A percentile compares a stretch with the other conserved stretches of the same genome.
Conservation (phyloP, 2,888 invertebrate species). For the Anaspis maculata region DNA sequence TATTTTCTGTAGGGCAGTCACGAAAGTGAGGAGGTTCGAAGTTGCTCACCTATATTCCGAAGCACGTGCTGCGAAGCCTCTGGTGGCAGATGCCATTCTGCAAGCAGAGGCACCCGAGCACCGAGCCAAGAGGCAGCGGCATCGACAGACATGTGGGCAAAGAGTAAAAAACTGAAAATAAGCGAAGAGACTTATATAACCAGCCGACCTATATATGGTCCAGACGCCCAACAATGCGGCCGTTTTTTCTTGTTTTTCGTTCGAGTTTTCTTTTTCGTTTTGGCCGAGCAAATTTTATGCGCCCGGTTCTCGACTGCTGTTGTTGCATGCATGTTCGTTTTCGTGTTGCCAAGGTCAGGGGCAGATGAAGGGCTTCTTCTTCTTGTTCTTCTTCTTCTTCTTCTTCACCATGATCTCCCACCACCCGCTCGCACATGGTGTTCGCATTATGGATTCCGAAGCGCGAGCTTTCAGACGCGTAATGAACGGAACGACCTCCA, state of each 20-base stretch:
- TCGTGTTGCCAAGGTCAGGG: background rate
- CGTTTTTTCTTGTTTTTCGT: background rate
- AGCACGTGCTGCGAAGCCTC: slow-evolving; percentile 31
- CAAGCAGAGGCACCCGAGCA: no score
- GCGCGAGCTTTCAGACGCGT: no score
- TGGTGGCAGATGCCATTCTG: slow-evolving; percentile 38
- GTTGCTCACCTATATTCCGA: slow-evolving; percentile 31
- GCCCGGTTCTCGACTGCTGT: background rate
- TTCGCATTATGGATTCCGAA: no score
- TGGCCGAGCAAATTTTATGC: background rate
- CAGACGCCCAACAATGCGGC: slow-evolving; percentile 22
- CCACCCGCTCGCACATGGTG: no score
- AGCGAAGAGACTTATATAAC: slow-evolving; percentile 30
- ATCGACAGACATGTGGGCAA: slow-evolving; percentile 26
- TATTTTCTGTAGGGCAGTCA: slow-evolving; percentile 24
- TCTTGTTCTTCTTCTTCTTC: no score
- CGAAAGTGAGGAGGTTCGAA: slow-evolving; percentile 18
- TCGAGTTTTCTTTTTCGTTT: no score
- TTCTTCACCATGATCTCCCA: no score
- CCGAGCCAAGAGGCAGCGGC: no score
- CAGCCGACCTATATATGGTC: slow-evolving; percentile 40
- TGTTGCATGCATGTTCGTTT: no score
- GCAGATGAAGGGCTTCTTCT: background rate
- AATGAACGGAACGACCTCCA: no score
- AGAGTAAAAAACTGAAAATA: slow-evolving; percentile 14